These are phyloP conservation scores for Coremacera marginata DNA, from an alignment of 2,888 invertebrate genomes.

Conservation along the genomic window DNA sequence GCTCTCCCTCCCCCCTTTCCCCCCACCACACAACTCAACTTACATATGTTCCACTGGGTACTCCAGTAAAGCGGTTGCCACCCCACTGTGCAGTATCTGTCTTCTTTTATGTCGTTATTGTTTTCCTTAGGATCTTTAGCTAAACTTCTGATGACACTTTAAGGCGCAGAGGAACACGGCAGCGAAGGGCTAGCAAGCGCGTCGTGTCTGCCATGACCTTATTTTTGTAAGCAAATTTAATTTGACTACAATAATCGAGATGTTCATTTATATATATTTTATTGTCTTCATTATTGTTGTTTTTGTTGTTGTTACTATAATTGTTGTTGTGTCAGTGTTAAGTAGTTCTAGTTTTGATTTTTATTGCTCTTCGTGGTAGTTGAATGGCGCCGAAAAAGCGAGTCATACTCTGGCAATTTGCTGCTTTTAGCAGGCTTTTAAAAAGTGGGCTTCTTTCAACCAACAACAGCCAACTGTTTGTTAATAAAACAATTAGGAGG, in stretches of 20 bases:
- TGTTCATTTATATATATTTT: not conserved
- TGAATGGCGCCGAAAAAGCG: not conserved
- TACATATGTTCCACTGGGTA: not conserved
- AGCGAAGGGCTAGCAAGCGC: not conserved
- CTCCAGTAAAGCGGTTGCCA: no score
- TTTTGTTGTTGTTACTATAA: not conserved
- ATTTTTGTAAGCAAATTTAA: conserved; percentile 13
- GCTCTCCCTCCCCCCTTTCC: no score
- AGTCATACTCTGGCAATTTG: not conserved
- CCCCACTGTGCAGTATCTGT: no score
- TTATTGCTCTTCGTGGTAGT: not conserved
- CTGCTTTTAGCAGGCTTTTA: no score
- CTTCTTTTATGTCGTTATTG: no score
- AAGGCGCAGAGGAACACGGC: not conserved
- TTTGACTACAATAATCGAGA: not conserved
- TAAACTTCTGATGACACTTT: not conserved
- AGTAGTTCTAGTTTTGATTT: not conserved
- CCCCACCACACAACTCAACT: not conserved
- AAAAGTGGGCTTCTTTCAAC: no score
- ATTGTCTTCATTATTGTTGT: not conserved
- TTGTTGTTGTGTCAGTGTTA: not conserved
- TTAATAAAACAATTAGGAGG: no score
- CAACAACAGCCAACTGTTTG: no score
- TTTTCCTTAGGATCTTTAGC: no score
- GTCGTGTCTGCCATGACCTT: not conserved